Evolutionary conservation across 2,888 invertebrate species (phyloP), one percentile per base, ranked within the genome.

Genomic region (Drosophila testacea): DNA sequence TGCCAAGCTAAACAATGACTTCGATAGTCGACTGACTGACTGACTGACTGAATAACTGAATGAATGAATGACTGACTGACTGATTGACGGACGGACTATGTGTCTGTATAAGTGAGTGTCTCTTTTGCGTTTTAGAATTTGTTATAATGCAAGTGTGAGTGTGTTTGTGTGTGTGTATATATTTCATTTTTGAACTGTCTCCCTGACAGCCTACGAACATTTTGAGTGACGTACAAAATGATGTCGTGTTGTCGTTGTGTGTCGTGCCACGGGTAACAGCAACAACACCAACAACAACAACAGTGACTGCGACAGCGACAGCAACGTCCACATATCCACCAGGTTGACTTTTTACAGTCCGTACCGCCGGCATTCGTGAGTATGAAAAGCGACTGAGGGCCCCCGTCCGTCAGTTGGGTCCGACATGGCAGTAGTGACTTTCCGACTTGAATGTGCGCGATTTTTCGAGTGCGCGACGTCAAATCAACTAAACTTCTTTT

Each of bases 151-250:
- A 22, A 44, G 16, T 39, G 54, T 46, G 22, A 36, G 27, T 36
- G 6, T 48, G 44, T 47, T 5, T 48, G 16, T 61, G n/a, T 63
- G 38, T 77, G 68, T 79, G 66, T 80, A 81, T 79, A 87, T 81
- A 85, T 83, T 87, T 85, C 81, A 84, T 87, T 84, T 86, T 74
- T 76, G 79, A 83, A 81, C 87, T 84, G 85, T 84, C 87, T 87
- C 79, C 78, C 84, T 87, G 87, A 87, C 85, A 85, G 85, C 80
- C 69, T 76, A 78, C 82, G 85, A 83, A 81, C 82, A 67, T 74
- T 87, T 86, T 89, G 89, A 89, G 81, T 90, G 90, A 90, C 90
- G 90, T 90, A 83, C 87, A 90, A 90, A 90, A 90, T 87, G 89
- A 88, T 90, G 90, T 90, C 90, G 90, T 90, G 90, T 90, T 90